Evolutionary conservation across 2,113 vertebrate genomes (phyloP).

Genomic region (Myrmophylax atrothorax): DNA sequence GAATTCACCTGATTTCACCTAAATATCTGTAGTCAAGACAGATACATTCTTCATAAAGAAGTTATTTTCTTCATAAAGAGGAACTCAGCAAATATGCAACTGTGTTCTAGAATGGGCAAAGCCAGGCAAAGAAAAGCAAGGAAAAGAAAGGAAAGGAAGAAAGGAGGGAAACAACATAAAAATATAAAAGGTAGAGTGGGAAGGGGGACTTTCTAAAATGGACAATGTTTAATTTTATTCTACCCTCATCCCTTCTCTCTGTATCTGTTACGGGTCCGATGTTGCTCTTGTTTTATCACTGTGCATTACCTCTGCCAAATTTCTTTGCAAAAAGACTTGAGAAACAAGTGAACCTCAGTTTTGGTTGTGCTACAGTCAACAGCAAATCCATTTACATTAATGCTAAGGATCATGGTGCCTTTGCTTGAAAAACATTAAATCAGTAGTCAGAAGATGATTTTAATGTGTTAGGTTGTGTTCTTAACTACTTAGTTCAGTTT

Average conservation of each 20-base stretch:
- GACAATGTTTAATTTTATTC: background rate
- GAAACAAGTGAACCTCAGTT: background rate
- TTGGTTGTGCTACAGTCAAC: background rate
- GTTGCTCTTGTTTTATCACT: background rate
- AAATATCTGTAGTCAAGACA: background rate
- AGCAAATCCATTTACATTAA: background rate
- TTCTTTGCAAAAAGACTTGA: background rate
- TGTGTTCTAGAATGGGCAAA: background rate
- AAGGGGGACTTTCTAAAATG: background rate
- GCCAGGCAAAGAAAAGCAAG: background rate
- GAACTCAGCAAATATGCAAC: background rate
- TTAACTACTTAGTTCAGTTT: slow-evolving; percentile 40
- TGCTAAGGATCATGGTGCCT: background rate
- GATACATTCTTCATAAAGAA: background rate
- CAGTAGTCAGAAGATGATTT: background rate
- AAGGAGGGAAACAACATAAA: background rate
- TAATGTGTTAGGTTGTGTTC: background rate
- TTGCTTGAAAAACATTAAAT: background rate
- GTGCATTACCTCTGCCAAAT: background rate
- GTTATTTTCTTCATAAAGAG: background rate
- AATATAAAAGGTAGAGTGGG: background rate
- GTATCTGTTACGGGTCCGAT: background rate
- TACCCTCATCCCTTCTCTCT: background rate
- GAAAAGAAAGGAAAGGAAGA: background rate
- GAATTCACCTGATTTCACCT: background rate